Evolutionary conservation across 1,140 invertebrate genomes (phyloP), one percentile per base, ranked within the genome.

Genomic region (Ylistrum balloti): DNA sequence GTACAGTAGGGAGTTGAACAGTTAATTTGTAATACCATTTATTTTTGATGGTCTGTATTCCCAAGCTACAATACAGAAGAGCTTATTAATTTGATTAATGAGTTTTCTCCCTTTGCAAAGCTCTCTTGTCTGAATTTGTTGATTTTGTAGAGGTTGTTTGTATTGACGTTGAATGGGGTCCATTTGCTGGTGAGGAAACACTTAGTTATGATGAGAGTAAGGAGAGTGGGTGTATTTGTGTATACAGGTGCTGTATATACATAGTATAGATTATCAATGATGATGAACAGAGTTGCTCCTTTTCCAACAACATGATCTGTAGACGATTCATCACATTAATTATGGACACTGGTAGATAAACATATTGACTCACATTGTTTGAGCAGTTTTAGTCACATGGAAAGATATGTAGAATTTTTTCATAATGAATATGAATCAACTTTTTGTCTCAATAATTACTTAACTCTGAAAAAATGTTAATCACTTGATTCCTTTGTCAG

Each of bases 121-220:
- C 56, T 74, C 56, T 74, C 56, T 74, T 74, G 56, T 74, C 56
- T 74, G 56, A 74, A 74, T 74, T 74, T 74, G 56, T 74, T 74
- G 56, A 11, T 74, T 74, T 74, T 74, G 56, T 74, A 74, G 28
- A 22, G 28, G 22, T 28, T 74, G 56, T 74, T 74, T 74, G 56
- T 74, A 74, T 74, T 74, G 56, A 74, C 28, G 56, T 28, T 74
- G 56, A 28, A 17, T 28, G 56, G 56, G 28, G 56, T 74, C 56
- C 56, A 74, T 74, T 74, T n/a, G 56, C 56, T 74, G n/a, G 56
- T 74, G 56, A 74, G 56, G 56, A 74, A 74, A 28, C 56, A 74
- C 56, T 74, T 74, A 9, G 13, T 74, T 74, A 74, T n/a, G 3
- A 28, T 5, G 56, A 74, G 56, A 74, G 56, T 74, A n/a, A n/a